A percentile compares a stretch with the other conserved stretches of the same genome.
Conservation (phyloP, 2,113 vertebrate species). For the Oncorhynchus kisutch region DNA sequence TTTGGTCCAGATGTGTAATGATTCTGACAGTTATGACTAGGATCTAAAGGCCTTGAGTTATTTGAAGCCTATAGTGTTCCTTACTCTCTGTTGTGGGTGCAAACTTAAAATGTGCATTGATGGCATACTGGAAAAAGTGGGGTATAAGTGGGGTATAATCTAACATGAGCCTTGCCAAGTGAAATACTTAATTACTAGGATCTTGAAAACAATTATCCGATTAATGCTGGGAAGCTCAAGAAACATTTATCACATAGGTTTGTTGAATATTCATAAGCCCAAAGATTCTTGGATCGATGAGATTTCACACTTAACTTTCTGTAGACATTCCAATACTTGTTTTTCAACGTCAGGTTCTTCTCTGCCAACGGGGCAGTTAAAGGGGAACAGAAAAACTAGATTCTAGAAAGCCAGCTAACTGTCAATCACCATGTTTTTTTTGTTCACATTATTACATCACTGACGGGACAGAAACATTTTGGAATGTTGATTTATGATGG, state of each 20-base stretch:
- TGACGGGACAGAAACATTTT: too few species aligned
- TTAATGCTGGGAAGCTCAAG: not conserved
- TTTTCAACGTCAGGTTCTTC: not conserved
- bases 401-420: too few species aligned
- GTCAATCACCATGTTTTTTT: not conserved
- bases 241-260: not conserved
- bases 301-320: not conserved
- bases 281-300: not conserved
- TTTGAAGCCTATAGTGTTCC: slow-evolving; percentile 26
- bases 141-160: slow-evolving; percentile 15
- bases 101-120: slow-evolving; percentile 9
- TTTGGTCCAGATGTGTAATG: slow-evolving; percentile 27
- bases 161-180: not conserved
- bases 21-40: slow-evolving; percentile 46
- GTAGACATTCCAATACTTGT: not conserved
- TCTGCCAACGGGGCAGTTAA: not conserved
- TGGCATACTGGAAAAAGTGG: slow-evolving; percentile 12
- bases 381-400: too few species aligned
- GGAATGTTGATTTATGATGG: too few species aligned
- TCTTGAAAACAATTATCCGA: not conserved
- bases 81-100: slow-evolving; percentile 25
- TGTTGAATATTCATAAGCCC: not conserved
- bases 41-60: slow-evolving; percentile 16
- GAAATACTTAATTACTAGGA: not conserved
- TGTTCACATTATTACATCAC: too few species aligned